Base-by-base conservation (phyloP, 2,797 vertebrate species). In the Peromyscus attwateri region DNA sequence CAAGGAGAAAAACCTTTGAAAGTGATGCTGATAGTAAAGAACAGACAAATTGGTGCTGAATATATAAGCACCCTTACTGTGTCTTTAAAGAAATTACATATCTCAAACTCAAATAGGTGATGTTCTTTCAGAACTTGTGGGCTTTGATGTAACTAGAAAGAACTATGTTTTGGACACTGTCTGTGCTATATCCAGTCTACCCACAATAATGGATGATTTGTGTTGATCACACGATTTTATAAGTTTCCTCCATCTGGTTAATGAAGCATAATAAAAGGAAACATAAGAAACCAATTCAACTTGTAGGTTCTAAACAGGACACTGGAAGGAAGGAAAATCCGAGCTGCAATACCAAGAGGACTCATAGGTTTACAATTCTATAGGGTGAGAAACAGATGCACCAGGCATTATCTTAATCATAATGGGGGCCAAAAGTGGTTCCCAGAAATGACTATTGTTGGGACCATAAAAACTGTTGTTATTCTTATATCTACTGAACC, bases 151-250 rank as follows among this genome's bases (percentile, higher is more conserved):
- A 80, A 87, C 6, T 5, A 43, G 29, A 81, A 91, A 14, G 17
- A 71, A 84, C 8, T 71, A 34, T 81, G 3, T 27, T 60, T 49
- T 2, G 23, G 14, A 3, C 25, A 46, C 6, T 4, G 1, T 31
- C 37, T 46, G 0, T 9, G 10, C 2, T 11, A 9, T n/a, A n/a
- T 43, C 52, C 12, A 52, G 3, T 43, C 3, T 12, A 73, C 0
- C 2, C 6, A 62, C 29, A 5, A 55, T 62, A 73, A 21, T 57
- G 16, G 8, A 49, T 90, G n/a, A 52, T 62, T 60, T 5, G 13
- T 21, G 12, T 8, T 75, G 49, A 34, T 14, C 25, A 80, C 76
- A 64, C 1, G 4, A 27, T 87, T 87, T 19, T 40, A 1, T 55
- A 21, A 8, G 2, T 95, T 80, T 87, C 34, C 16, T 31, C 34